These are phyloP conservation scores for Odontamblyopus lacepedii DNA, from an alignment of 2,797 vertebrate genomes.

Conservation along the genomic window DNA sequence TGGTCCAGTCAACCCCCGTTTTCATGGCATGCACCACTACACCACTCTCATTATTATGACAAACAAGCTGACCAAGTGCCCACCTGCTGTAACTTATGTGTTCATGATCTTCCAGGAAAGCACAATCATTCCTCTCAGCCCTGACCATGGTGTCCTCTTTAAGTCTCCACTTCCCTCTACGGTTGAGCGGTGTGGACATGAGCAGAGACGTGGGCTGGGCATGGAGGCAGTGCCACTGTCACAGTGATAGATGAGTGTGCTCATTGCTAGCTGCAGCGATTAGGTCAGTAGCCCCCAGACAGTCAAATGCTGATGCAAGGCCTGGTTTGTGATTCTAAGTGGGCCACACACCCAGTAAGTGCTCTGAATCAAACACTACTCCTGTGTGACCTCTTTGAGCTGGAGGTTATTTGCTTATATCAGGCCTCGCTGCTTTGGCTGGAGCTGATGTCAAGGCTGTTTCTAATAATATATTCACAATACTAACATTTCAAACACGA, in stretches of 20 bases:
- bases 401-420: constrained; percentile 35
- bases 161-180: constrained; percentile 10
- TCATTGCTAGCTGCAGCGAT: constrained; percentile 68
- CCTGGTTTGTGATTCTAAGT: constrained; percentile 66
- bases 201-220: constrained; percentile 27
- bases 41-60: too few relatives aligned
- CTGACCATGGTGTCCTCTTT: constrained; percentile 15
- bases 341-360: constrained; percentile 25
- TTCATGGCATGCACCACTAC: too few relatives aligned
- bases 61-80: neutral
- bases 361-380: constrained; percentile 42
- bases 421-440: neutral
- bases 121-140: constrained; percentile 3
- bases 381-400: constrained; percentile 32
- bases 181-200: constrained; percentile 10
- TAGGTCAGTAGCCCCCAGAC: constrained; percentile 70
- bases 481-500: too few relatives aligned
- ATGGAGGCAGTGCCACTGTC: constrained; percentile 51
- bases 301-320: constrained; percentile 69
- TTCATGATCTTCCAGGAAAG: neutral
- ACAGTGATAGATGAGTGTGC: constrained; percentile 72
- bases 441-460: neutral
- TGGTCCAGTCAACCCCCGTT: too few relatives aligned
- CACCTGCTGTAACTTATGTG: neutral
- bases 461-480: too few relatives aligned